These are phyloP conservation scores for Neoarius graeffei DNA, from an alignment of 2,113 vertebrate species.

Conservation along the genomic window DNA sequence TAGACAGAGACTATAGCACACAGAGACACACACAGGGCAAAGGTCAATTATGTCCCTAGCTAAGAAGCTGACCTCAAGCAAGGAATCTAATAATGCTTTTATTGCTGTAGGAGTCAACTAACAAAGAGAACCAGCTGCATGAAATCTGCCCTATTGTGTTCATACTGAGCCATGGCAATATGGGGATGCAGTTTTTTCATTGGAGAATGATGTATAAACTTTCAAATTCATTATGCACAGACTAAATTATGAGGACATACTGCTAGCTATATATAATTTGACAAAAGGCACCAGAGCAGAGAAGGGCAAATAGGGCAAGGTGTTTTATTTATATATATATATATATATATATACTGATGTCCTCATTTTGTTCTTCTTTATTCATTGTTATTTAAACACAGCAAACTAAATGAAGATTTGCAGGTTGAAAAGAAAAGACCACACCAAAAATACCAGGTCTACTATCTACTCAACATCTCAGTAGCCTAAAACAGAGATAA, in stretches of 20 bases:
- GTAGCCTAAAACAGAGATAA: not conserved
- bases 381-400: constrained; percentile 73
- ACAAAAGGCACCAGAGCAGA: constrained; percentile 70
- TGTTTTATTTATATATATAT: too few relatives aligned
- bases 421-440: not conserved
- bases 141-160: constrained; percentile 38
- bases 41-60: constrained; percentile 39
- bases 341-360: constrained; percentile 46
- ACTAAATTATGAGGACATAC: constrained; percentile 72
- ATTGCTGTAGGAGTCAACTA: constrained; percentile 27
- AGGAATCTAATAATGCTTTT: constrained; percentile 46
- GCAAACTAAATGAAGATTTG: constrained; percentile 22
- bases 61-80: constrained; percentile 25
- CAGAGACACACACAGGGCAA: constrained; percentile 6
- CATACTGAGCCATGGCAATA: not conserved
- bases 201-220: constrained; percentile 69
- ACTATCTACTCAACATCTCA: not conserved
- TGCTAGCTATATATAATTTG: constrained; percentile 74
- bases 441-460: not conserved
- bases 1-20: constrained; percentile 8
- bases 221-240: constrained; percentile 63
- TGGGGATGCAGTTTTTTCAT: constrained; percentile 42
- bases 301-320: constrained; percentile 66
- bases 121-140: constrained; percentile 19
- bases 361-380: constrained; percentile 69